These are phyloP conservation scores for Spinus pinus DNA, from an alignment of 2,797 vertebrate species.

Conservation along the genomic window DNA sequence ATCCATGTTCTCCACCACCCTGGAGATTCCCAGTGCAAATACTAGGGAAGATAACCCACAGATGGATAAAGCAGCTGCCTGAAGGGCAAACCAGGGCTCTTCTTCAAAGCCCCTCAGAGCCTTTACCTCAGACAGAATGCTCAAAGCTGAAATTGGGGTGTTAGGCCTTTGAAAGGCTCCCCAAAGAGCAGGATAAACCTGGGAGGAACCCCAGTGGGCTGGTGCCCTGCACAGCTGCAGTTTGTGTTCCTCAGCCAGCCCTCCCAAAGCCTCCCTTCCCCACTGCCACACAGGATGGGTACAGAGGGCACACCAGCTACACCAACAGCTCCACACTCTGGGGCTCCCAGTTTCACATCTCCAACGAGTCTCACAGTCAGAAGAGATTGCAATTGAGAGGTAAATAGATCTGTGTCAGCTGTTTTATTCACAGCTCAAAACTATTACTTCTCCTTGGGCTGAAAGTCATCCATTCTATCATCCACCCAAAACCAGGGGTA, in stretches of 20 bases:
- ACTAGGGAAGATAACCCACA: neutral
- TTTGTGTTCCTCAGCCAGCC: neutral
- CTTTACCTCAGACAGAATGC: neutral
- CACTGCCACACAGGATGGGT: neutral
- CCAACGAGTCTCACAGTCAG: neutral
- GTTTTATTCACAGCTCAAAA: neutral
- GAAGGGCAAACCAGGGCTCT: neutral
- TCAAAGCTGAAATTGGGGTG: neutral
- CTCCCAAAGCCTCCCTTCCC: neutral
- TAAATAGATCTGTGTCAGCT: fast-evolving
- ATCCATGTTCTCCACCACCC: neutral
- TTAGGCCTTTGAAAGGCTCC: neutral
- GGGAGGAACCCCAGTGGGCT: neutral
- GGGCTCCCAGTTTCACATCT: neutral
- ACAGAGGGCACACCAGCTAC: neutral
- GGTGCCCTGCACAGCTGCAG: too few species aligned
- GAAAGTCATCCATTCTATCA: neutral
- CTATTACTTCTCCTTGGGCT: neutral
- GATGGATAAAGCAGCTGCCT: neutral
- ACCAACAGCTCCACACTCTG: neutral
- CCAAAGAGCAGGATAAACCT: neutral
- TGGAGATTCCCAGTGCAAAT: neutral
- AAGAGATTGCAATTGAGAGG: neutral
- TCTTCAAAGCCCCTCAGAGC: neutral
- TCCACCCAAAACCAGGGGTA: neutral